Evolutionary conservation across 2,113 vertebrate genomes (phyloP).

Genomic region (Chionodraco myersi): DNA sequence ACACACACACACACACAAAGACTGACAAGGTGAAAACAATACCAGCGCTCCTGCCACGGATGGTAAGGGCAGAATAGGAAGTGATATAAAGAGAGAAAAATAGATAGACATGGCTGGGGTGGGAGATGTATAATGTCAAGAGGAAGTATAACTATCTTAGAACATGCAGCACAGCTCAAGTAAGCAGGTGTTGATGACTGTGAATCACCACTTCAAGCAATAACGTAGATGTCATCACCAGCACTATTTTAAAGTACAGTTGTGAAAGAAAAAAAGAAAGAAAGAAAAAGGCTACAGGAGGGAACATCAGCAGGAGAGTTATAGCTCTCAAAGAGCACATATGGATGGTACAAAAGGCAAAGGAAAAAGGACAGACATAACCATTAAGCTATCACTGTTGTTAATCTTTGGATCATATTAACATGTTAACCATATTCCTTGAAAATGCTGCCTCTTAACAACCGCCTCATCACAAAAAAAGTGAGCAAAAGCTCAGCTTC

Average conservation of each 20-base stretch:
- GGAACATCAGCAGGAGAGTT: neutral
- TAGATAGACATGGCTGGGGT: neutral
- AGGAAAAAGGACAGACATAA: neutral
- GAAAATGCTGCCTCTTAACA: neutral
- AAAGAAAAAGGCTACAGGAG: neutral
- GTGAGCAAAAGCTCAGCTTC: neutral
- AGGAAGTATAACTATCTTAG: constrained; percentile 20
- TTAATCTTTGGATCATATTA: neutral
- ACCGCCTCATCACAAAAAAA: neutral
- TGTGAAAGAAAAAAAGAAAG: neutral
- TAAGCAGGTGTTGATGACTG: constrained; percentile 71
- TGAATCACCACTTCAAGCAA: constrained; percentile 36
- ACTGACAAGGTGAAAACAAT: too few species aligned
- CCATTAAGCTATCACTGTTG: neutral
- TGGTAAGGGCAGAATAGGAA: neutral
- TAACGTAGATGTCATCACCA: constrained; percentile 1
- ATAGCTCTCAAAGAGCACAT: neutral
- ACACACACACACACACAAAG: too few species aligned
- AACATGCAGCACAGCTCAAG: neutral
- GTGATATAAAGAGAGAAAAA: constrained; percentile 7
- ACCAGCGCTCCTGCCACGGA: too few species aligned
- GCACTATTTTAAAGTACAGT: constrained; percentile 39
- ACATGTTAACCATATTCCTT: neutral
- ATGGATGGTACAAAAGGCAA: neutral
- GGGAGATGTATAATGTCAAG: constrained; percentile 21